A percentile compares a stretch with the other conserved stretches of the same genome.
Evolutionary conservation across 2,888 invertebrate species (phyloP).

Genomic region (Tigriopus californicus): DNA sequence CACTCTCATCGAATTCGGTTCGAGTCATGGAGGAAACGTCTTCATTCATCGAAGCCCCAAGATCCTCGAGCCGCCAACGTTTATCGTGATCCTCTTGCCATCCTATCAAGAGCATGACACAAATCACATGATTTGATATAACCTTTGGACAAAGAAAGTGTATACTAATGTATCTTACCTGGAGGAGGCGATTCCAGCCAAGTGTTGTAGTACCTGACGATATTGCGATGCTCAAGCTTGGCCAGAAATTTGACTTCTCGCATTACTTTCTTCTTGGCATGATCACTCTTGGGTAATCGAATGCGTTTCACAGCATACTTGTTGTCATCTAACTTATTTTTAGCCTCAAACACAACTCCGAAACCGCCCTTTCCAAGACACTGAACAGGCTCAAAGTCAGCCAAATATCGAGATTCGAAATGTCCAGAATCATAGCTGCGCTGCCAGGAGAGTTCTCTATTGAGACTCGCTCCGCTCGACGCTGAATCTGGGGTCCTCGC

Average conservation of each 20-base stretch:
- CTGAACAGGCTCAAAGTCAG: constrained; percentile 61
- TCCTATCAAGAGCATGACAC: background rate
- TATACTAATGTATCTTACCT: constrained; percentile 28
- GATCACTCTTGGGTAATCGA: constrained; percentile 37
- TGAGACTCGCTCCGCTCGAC: background rate
- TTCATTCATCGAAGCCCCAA: background rate
- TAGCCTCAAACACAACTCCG: constrained; percentile 86
- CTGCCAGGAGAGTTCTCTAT: background rate
- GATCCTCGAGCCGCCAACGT: background rate
- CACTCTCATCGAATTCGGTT: too few species aligned
- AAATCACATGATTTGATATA: background rate
- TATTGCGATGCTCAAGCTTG: constrained; percentile 79
- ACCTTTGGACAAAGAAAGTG: background rate
- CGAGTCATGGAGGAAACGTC: too few species aligned
- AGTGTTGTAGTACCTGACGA: constrained; percentile 85
- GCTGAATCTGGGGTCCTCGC: background rate
- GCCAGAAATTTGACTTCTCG: constrained; percentile 88
- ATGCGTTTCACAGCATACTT: constrained; percentile 78
- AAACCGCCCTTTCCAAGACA: constrained; percentile 81
- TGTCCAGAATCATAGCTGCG: constrained; percentile 12
- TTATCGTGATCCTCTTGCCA: constrained; percentile 66
- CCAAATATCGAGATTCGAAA: constrained; percentile 48
- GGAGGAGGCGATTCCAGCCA: constrained; percentile 85
- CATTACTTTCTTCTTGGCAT: constrained; percentile 66
- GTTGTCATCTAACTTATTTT: constrained; percentile 80